Conservation (phyloP, 2,797 vertebrate species). For the Buphagus erythrorhynchus region DNA sequence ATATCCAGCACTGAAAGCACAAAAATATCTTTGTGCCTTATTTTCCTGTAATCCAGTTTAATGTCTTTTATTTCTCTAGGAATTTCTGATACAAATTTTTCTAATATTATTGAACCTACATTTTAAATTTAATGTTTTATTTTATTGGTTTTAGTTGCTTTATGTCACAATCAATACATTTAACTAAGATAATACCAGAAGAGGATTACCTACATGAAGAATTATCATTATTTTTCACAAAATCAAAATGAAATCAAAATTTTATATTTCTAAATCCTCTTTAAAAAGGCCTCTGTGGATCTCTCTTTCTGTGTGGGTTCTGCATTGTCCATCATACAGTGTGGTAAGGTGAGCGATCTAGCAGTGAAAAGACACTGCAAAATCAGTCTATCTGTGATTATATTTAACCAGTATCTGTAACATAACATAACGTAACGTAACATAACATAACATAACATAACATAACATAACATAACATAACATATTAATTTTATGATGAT, state of each 20-base stretch:
- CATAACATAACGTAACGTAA: background rate
- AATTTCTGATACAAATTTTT: background rate
- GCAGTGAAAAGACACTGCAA: background rate
- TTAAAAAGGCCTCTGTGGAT: background rate
- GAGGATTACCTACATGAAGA: background rate
- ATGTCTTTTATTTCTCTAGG: background rate
- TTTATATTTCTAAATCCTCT: background rate
- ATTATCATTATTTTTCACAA: background rate
- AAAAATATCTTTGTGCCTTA: background rate
- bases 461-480: background rate
- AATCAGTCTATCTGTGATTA: background rate
- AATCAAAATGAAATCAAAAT: background rate
- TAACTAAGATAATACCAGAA: background rate
- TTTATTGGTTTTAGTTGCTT: background rate
- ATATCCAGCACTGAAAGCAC: background rate
- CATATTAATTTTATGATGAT: background rate
- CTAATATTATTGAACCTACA: background rate
- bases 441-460: background rate
- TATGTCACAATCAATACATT: background rate
- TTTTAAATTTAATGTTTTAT: background rate
- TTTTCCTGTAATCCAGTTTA: background rate
- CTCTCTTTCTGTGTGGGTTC: background rate
- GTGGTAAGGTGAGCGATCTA: background rate
- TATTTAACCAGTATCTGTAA: background rate
- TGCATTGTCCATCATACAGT: background rate